These are phyloP conservation scores for Poeciliopsis turrubarensis DNA, from an alignment of 2,113 vertebrate genomes.

Conservation along the genomic window DNA sequence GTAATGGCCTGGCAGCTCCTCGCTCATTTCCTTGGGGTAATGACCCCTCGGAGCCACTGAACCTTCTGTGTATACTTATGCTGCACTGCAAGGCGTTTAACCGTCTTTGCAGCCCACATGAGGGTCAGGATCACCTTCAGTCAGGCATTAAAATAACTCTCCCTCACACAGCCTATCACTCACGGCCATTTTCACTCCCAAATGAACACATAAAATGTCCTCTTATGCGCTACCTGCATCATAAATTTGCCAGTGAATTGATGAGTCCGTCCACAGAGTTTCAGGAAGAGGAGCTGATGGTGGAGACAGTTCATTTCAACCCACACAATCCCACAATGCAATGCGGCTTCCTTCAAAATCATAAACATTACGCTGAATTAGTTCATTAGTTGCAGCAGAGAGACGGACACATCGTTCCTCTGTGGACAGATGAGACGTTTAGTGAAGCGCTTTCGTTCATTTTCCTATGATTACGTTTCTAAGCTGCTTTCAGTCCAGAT, in stretches of 20 bases:
- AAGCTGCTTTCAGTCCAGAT: no score
- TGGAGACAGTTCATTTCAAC: background rate
- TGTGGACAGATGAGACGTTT: no score
- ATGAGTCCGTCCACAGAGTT: slow-evolving; percentile 15
- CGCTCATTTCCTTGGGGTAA: slow-evolving; percentile 56
- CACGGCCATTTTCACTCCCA: slow-evolving; percentile 53
- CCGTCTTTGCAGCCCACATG: slow-evolving; percentile 33
- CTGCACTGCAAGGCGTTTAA: slow-evolving; percentile 45
- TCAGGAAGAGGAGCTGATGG: slow-evolving; percentile 4
- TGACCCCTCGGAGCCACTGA: slow-evolving; percentile 53
- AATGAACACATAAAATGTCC: slow-evolving; percentile 64
- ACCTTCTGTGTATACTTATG: slow-evolving; percentile 54
- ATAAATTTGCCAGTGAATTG: slow-evolving; percentile 53
- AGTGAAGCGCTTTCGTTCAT: no score
- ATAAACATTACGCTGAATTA: background rate
- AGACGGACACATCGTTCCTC: no score
- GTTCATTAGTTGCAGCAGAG: background rate
- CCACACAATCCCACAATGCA: background rate
- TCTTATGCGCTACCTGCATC: slow-evolving; percentile 49
- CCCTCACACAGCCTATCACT: slow-evolving; percentile 51
- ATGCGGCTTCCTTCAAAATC: background rate
- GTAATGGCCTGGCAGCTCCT: slow-evolving; percentile 54
- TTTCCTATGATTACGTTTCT: no score
- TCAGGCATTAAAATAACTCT: slow-evolving; percentile 63
- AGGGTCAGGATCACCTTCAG: slow-evolving; percentile 71